Evolutionary conservation across 2,888 invertebrate species (phyloP).

Genomic region (Lomographa bimaculata): DNA sequence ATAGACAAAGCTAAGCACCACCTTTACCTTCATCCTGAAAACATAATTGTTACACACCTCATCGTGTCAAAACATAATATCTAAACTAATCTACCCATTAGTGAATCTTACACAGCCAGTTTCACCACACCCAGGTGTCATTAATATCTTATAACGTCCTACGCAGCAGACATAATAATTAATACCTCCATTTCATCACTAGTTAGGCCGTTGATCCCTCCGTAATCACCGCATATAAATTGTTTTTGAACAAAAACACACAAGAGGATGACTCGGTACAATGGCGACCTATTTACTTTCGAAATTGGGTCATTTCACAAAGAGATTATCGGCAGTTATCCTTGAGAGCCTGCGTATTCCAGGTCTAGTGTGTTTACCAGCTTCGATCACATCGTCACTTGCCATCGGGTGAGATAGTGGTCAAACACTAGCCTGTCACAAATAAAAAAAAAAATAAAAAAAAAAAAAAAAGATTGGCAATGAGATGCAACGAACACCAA

Average conservation of each 20-base stretch:
- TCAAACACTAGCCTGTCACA: too few species aligned
- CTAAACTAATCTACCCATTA: slow-evolving; percentile 10
- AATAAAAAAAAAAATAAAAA: too few species aligned
- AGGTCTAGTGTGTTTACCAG: too few species aligned
- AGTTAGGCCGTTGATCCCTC: slow-evolving; percentile 11
- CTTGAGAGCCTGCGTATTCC: too few species aligned
- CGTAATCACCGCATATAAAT: slow-evolving; percentile 18
- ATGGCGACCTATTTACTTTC: slow-evolving; percentile 48
- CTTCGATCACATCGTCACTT: too few species aligned
- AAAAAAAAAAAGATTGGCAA: too few species aligned
- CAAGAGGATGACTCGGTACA: slow-evolving; percentile 24
- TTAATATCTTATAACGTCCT: slow-evolving; percentile 10
- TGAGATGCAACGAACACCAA: slow-evolving; percentile 48
- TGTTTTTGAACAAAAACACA: slow-evolving; percentile 27
- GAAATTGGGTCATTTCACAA: slow-evolving; percentile 52
- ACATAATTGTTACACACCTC: too few species aligned
- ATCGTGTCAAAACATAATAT: too few species aligned
- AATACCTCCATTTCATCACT: slow-evolving; percentile 11
- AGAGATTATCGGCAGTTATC: too few species aligned
- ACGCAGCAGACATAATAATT: slow-evolving; percentile 8
- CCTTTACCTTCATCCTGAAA: too few species aligned
- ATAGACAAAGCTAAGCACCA: too few species aligned
- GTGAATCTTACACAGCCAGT: background rate
- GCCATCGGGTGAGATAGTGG: too few species aligned
- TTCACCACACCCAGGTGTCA: slow-evolving; percentile 10